phyloP scores from a whole-genome alignment of 2,888 invertebrate genomes.

The Atethmia centrago region DNA sequence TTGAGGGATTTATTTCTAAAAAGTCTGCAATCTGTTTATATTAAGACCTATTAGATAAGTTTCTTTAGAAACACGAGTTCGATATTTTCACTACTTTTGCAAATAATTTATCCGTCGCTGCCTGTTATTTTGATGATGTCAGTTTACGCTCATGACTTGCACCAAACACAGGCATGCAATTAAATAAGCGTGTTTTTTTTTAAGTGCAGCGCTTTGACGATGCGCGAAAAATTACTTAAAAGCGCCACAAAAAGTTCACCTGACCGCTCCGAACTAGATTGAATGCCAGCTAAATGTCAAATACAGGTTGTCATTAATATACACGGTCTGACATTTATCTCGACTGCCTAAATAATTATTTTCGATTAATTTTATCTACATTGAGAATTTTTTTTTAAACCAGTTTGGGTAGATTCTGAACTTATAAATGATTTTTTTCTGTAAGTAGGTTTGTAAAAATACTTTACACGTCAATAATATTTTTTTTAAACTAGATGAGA shows the following conservation, averaged over 20 bases:
- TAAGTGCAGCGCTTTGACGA: conserved; percentile 48
- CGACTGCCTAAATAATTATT: not conserved
- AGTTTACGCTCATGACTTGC: not conserved
- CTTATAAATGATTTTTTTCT: too few species aligned
- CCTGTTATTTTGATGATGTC: too few species aligned
- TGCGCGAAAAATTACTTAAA: conserved; percentile 53
- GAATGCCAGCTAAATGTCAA: conserved; percentile 61
- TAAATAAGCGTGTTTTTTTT: conserved; percentile 47
- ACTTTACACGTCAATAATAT: too few species aligned
- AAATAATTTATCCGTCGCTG: too few species aligned
- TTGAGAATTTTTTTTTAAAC: not conserved
- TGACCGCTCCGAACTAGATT: conserved; percentile 37
- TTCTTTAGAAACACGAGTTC: not conserved
- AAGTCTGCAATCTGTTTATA: not conserved
- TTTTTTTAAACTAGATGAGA: too few species aligned
- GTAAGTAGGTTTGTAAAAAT: too few species aligned
- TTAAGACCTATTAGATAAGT: not conserved
- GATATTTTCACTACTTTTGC: too few species aligned
- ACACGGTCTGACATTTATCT: conserved; percentile 32
- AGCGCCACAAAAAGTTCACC: conserved; percentile 36
- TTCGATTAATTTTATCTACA: conserved; percentile 3
- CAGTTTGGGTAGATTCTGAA: not conserved
- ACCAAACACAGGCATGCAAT: conserved; percentile 38
- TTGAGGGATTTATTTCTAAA: too few species aligned
- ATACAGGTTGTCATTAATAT: conserved; percentile 33